Evolutionary conservation across 2,113 vertebrate species (phyloP).

Genomic region (Lophotis ruficrista): DNA sequence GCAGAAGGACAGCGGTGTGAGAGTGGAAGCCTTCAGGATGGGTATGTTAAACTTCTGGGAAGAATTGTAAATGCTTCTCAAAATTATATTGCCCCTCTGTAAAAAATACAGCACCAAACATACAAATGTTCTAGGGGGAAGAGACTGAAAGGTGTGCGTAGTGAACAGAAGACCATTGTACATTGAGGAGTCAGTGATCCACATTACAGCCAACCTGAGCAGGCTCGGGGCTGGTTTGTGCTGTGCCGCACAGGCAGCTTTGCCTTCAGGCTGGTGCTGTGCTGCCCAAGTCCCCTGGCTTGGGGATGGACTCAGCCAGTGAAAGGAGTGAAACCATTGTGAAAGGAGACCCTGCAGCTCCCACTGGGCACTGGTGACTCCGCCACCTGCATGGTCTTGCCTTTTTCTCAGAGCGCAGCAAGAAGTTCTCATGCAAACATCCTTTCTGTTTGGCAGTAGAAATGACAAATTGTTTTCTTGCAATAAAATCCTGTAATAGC

Average conservation of each 20-base stretch:
- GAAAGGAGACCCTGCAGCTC: neutral
- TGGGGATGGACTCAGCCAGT: neutral
- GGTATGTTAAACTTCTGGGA: neutral
- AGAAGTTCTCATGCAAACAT: neutral
- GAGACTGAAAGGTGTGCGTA: neutral
- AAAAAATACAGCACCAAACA: neutral
- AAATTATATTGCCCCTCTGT: neutral
- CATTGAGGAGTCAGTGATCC: accelerated
- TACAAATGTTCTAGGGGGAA: neutral
- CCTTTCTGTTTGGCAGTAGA: neutral
- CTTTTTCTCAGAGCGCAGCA: neutral
- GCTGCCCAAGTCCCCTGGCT: neutral
- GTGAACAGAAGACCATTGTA: neutral
- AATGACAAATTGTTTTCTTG: neutral
- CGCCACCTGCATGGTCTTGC: accelerated
- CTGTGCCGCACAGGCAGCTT: neutral
- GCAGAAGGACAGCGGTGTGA: neutral
- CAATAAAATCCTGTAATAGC: neutral
- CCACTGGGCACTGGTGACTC: accelerated
- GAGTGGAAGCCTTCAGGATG: neutral
- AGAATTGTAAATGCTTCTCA: neutral
- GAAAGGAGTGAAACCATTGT: too few species aligned
- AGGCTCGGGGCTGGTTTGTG: neutral
- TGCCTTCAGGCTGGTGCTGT: neutral
- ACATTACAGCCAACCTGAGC: neutral